Evolutionary conservation across 2,113 vertebrate species (phyloP).

Genomic region (Ceyx margarethae): DNA sequence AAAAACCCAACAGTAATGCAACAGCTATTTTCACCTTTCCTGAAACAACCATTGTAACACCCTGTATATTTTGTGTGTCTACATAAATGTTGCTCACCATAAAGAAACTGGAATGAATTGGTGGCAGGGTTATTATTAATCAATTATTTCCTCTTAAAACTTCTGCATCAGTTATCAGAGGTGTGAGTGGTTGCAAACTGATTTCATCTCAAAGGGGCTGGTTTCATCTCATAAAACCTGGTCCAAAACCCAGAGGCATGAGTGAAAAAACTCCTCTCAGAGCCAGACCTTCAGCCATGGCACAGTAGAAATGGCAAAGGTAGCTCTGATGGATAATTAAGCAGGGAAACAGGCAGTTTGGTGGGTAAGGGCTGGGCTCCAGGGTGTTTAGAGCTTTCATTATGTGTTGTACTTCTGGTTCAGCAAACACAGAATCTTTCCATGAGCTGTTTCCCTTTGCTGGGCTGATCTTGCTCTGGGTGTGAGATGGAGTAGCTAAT

Average conservation of each 20-base stretch:
- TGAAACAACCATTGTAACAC: background rate
- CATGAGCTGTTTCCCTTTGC: constrained; percentile 39
- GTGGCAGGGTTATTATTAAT: background rate
- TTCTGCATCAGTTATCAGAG: background rate
- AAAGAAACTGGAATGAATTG: background rate
- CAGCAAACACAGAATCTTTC: constrained; percentile 38
- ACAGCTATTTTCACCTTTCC: background rate
- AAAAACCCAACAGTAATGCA: background rate
- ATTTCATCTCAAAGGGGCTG: background rate
- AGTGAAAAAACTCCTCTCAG: background rate
- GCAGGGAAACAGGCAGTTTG: background rate
- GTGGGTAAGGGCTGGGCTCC: background rate
- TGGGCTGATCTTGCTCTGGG: constrained; percentile 8
- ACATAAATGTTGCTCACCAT: background rate
- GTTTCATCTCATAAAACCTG: background rate
- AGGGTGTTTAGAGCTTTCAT: constrained; percentile 9
- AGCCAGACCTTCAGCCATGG: background rate
- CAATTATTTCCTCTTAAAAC: background rate
- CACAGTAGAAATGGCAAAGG: background rate
- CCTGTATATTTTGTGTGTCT: background rate
- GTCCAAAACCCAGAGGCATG: background rate
- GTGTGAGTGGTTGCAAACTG: background rate
- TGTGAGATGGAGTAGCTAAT: constrained; percentile 64
- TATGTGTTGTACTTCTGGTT: background rate
- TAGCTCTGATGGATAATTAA: background rate